Evolutionary conservation across 37 sponge, comb jelly and placozoan genomes (phyloP).

Genomic region (Halichondria panicea): DNA sequence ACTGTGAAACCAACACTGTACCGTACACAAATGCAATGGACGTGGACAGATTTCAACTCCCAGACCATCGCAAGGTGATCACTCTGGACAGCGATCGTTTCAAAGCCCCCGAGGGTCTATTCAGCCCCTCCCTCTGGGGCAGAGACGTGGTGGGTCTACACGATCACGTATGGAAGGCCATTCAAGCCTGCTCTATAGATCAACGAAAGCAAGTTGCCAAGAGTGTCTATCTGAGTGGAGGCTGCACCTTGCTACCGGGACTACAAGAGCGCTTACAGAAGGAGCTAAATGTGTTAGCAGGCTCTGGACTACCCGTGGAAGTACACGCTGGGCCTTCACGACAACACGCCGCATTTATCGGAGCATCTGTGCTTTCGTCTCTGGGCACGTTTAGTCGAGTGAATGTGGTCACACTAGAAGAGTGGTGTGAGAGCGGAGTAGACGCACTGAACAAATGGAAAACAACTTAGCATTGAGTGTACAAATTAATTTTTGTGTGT

Average conservation of each 20-base stretch:
- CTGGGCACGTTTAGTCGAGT: constrained; percentile 58
- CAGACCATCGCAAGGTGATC: constrained; percentile 67
- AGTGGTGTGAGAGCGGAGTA: constrained; percentile 33
- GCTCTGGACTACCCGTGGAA: constrained; percentile 33
- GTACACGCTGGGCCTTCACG: constrained; percentile 63
- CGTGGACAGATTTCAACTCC: constrained; percentile 67
- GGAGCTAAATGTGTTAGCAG: constrained; percentile 45
- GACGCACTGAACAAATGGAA: constrained; percentile 45
- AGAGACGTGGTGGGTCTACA: constrained; percentile 75
- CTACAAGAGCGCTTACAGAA: constrained; percentile 69
- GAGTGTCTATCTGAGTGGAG: constrained; percentile 76
- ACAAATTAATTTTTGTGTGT: background rate
- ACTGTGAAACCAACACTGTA: constrained; percentile 27
- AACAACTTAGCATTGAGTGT: background rate
- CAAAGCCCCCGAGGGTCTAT: constrained; percentile 71
- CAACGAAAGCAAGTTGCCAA: constrained; percentile 47
- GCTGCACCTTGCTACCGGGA: constrained; percentile 50
- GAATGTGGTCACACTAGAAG: constrained; percentile 48
- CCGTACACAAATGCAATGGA: constrained; percentile 48
- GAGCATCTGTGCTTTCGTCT: constrained; percentile 69
- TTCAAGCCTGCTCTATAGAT: constrained; percentile 80
- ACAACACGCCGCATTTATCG: constrained; percentile 78
- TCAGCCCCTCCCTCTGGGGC: constrained; percentile 63
- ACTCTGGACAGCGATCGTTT: constrained; percentile 55
- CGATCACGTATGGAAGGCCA: constrained; percentile 61